These are phyloP conservation scores for Sander lucioperca DNA, from an alignment of 2,113 vertebrate species.

Conservation along the genomic window DNA sequence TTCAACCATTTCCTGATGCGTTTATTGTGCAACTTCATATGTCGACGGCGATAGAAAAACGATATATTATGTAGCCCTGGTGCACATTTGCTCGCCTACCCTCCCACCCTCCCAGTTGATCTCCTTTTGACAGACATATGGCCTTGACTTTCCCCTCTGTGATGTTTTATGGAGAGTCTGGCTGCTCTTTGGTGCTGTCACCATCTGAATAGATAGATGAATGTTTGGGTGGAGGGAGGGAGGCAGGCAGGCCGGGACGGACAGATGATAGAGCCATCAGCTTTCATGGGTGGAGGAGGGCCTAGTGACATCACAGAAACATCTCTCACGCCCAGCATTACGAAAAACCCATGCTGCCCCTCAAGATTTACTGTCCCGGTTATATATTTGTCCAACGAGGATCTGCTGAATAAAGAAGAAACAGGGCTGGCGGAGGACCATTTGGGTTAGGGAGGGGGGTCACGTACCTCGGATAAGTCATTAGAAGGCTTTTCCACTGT, in stretches of 20 bases:
- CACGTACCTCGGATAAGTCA: conserved; percentile 4
- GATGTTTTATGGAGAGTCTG: conserved; percentile 51
- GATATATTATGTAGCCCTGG: no score
- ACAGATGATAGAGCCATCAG: conserved; percentile 79
- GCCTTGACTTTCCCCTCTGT: conserved; percentile 74
- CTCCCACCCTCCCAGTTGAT: conserved; percentile 38
- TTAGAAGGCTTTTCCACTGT: conserved; percentile 23
- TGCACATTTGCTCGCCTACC: conserved; percentile 23
- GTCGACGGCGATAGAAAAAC: no score
- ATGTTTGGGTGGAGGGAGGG: conserved; percentile 69
- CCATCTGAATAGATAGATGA: conserved; percentile 69
- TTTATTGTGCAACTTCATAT: no score
- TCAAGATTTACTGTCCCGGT: conserved; percentile 44
- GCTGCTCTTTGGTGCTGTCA: conserved; percentile 74
- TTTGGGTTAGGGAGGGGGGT: conserved; percentile 24
- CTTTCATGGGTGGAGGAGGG: conserved; percentile 57
- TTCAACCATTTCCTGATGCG: no score
- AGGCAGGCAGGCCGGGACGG: conserved; percentile 50
- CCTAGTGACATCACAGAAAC: conserved; percentile 52
- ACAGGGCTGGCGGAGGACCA: neutral
- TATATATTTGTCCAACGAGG: neutral
- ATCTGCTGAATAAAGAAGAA: conserved; percentile 24
- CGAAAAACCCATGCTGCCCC: neutral
- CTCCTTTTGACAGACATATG: conserved; percentile 69
- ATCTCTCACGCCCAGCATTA: conserved; percentile 35